A percentile compares a stretch with the other conserved stretches of the same genome.
Evolutionary conservation across 2,888 invertebrate genomes (phyloP).

Genomic region (Hypena proboscidalis): DNA sequence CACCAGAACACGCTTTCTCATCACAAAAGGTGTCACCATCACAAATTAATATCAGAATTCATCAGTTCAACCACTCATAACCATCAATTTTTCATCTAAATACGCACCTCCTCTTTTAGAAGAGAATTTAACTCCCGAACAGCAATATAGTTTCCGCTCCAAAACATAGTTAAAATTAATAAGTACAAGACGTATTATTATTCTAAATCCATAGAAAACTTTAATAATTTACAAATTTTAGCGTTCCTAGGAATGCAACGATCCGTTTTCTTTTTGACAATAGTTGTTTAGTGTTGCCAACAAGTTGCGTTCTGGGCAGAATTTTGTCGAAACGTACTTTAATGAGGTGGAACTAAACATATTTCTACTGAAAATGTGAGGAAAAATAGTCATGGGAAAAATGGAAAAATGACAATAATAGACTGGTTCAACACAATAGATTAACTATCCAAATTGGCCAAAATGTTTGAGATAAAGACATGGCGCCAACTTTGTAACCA

Average conservation of each 20-base stretch:
- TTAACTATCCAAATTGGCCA: too few relatives aligned
- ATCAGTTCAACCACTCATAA: constrained; percentile 61
- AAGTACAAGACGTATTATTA: constrained; percentile 68
- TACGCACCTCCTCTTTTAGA: constrained; percentile 90
- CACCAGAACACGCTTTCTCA: constrained; percentile 5
- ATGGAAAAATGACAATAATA: too few relatives aligned
- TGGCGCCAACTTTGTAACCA: too few relatives aligned
- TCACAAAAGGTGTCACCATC: constrained; percentile 33
- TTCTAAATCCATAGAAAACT: constrained; percentile 78
- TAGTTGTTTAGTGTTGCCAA: constrained; percentile 44
- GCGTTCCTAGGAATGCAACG: constrained; percentile 70
- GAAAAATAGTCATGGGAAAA: too few relatives aligned
- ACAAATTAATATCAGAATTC: constrained; percentile 45
- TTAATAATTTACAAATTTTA: constrained; percentile 65
- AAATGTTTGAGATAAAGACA: too few relatives aligned
- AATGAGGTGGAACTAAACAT: too few relatives aligned
- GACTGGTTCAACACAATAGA: too few relatives aligned
- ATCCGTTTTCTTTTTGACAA: constrained; percentile 74
- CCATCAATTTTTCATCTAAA: constrained; percentile 72
- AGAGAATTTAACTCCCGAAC: constrained; percentile 91
- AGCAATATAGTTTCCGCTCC: constrained; percentile 90
- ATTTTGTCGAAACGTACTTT: too few relatives aligned
- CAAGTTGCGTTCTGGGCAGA: too few relatives aligned
- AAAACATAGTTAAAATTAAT: constrained; percentile 90
- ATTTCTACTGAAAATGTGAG: too few relatives aligned